Base-by-base conservation (phyloP, 2,888 invertebrate species). In the Lymantria dispar region DNA sequence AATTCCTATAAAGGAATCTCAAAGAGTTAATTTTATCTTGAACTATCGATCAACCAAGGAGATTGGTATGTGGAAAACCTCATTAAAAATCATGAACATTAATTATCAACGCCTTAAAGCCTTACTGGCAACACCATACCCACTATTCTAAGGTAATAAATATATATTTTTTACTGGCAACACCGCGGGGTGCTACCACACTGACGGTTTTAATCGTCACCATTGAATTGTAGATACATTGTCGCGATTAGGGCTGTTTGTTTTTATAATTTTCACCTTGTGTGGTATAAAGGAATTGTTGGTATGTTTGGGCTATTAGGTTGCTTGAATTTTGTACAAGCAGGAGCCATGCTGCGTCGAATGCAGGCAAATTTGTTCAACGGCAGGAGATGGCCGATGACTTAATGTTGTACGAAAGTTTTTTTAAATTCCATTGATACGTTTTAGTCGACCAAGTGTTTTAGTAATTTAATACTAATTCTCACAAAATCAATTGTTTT, bases 221-320 rank as follows among this genome's bases (percentile, higher is more conserved):
- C 62, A 76, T 80, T 80, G 78, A 81, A 80, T 82, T 79, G 77
- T 71, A 76, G 64, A 79, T 76, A 51, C 40, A 14, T 39, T 22
- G 31, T 47, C 42, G 52, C 58, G 62, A 65, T 68, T 60, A 66
- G 64, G 61, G 47, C 49, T 70, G 66, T 71, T 69, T 70, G 73
- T 60, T 71, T 72, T 56, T 62, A 55, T 72, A 65, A 69, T 69
- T 63, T 40, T 47, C 47, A 31, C 47, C 36, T 45, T 30, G 56
- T 43, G 41, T 47, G 43, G 12, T 8, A 60, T 48, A 60, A 56
- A 56, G 51, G 30, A 38, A 45, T n/a, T 37, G 13, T 47, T 43
- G 3, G 22, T 2, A 53, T 51, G 13, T n/a, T 43, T 54, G 2
- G 43, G 1, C 3, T 38, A n/a, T n/a, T 38, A 1, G 11, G n/a